phyloP scores from a whole-genome alignment of 2,888 invertebrate species.

The Arenicola marina region DNA sequence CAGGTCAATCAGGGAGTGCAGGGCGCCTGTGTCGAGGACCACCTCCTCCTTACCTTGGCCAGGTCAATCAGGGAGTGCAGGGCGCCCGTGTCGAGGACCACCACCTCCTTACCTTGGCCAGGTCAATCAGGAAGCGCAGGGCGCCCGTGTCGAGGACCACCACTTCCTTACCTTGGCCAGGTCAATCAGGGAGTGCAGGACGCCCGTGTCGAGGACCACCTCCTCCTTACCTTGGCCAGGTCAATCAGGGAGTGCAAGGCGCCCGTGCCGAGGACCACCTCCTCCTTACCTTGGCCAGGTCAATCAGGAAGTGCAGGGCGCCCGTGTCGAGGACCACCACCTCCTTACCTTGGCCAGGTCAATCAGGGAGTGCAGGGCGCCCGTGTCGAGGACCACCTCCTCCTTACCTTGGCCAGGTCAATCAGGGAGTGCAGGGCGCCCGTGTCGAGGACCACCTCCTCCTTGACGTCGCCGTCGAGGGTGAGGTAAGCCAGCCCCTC shows the following conservation, averaged over 20 bases:
- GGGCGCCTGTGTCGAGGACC: slow-evolving; percentile 79
- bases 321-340: neutral
- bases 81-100: slow-evolving; percentile 83
- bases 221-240: slow-evolving; percentile 95
- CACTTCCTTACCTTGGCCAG: slow-evolving; percentile 70
- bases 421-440: slow-evolving; percentile 82
- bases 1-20: slow-evolving; percentile 85
- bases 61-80: slow-evolving; percentile 85
- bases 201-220: slow-evolving; percentile 80
- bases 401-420: slow-evolving; percentile 75
- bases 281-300: slow-evolving; percentile 99
- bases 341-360: slow-evolving; percentile 75
- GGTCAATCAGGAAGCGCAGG: slow-evolving; percentile 81
- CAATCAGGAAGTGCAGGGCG: no score
- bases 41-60: slow-evolving; percentile 95
- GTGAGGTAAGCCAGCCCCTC: slow-evolving; percentile 96
- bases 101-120: slow-evolving; percentile 95
- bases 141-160: slow-evolving; percentile 73
- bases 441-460: slow-evolving; percentile 86
- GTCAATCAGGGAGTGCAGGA: slow-evolving; percentile 84
- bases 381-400: slow-evolving; percentile 67
- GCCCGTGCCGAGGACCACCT: slow-evolving; percentile 81
- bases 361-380: slow-evolving; percentile 82
- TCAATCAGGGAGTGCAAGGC: slow-evolving; percentile 86
- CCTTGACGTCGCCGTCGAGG: slow-evolving; percentile 97